phyloP scores from a whole-genome alignment of 2,888 invertebrate genomes.

The Cepaea hortensis region DNA sequence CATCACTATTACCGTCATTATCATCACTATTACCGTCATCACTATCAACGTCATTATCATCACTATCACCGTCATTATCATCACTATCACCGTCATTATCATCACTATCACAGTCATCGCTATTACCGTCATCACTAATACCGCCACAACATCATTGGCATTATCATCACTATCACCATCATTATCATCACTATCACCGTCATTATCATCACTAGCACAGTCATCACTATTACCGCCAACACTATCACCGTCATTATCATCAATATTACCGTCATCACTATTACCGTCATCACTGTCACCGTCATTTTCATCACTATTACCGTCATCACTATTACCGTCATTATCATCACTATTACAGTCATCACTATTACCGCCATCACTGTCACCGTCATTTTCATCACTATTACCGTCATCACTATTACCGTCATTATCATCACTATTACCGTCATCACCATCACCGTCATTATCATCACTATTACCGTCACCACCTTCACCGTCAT shows the following conservation, averaged over 20 bases:
- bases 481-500: background rate
- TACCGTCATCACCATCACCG: background rate
- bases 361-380: background rate
- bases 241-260: too few species aligned
- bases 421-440: background rate
- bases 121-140: too few species aligned
- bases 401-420: background rate
- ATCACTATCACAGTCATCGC: too few species aligned
- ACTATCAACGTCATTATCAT: too few species aligned
- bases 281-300: background rate
- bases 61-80: background rate
- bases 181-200: background rate
- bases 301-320: background rate
- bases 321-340: background rate
- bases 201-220: background rate
- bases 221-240: background rate
- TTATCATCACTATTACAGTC: background rate
- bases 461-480: background rate
- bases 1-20: background rate
- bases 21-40: background rate
- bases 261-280: background rate
- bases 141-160: background rate
- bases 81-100: background rate
- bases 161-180: background rate
- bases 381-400: background rate